Conservation (phyloP, 2,888 invertebrate genomes). For the Unio delphinus region DNA sequence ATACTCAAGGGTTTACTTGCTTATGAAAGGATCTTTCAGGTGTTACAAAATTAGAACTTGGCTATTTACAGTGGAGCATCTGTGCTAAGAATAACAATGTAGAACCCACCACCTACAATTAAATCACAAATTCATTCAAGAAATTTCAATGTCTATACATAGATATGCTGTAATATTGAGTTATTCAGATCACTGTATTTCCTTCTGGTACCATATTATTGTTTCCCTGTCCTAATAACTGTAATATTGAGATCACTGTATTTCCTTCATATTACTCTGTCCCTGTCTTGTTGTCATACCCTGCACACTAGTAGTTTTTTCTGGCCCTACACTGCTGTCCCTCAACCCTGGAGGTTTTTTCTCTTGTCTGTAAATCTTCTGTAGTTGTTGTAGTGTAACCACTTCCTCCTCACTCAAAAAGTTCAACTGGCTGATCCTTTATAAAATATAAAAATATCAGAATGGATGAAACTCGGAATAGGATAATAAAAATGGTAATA, state of each 20-base stretch:
- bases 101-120: too few relatives aligned
- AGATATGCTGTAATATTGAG: too few relatives aligned
- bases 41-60: too few relatives aligned
- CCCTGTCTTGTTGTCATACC: constrained; percentile 12
- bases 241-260: constrained; percentile 2
- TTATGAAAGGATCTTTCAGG: too few relatives aligned
- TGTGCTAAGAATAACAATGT: too few relatives aligned
- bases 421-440: constrained; percentile 44
- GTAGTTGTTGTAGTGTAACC: constrained; percentile 36
- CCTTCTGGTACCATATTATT: not conserved
- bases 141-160: too few relatives aligned
- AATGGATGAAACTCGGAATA: too few relatives aligned
- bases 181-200: not conserved
- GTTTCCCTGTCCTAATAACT: constrained; percentile 8
- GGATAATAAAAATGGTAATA: too few relatives aligned
- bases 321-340: constrained; percentile 15
- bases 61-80: too few relatives aligned
- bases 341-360: constrained; percentile 41
- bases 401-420: constrained; percentile 42
- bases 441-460: not conserved
- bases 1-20: too few relatives aligned
- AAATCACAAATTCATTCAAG: too few relatives aligned
- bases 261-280: constrained; percentile 5
- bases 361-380: constrained; percentile 44
- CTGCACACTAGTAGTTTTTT: not conserved